Evolutionary conservation across 2,797 vertebrate genomes (phyloP).

Genomic region (Semaprochilodus insignis): DNA sequence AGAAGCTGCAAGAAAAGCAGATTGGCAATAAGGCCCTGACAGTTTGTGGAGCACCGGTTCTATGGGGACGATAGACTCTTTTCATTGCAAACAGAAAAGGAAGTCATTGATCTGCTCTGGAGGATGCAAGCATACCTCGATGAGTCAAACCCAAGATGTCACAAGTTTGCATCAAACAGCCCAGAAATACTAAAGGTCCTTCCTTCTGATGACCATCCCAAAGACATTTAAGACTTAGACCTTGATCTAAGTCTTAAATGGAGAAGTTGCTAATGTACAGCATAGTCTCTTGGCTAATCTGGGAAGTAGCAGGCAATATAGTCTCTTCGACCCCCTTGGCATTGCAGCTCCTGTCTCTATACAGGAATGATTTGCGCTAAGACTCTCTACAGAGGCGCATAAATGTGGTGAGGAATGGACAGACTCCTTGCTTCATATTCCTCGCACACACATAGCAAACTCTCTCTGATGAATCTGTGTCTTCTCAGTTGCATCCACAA

Average conservation of each 20-base stretch:
- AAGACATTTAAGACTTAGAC: background rate
- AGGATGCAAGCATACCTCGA: background rate
- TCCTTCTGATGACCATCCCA: background rate
- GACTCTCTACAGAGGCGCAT: background rate
- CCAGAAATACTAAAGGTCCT: background rate
- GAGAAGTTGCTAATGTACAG: background rate
- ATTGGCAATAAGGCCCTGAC: background rate
- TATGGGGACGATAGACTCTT: background rate
- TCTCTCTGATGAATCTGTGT: background rate
- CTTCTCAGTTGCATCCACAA: conserved; percentile 4
- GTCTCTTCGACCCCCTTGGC: background rate
- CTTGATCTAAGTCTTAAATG: background rate
- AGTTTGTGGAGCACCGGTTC: background rate
- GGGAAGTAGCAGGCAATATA: background rate
- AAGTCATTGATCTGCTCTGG: background rate
- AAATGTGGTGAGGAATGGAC: background rate
- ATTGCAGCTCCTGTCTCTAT: background rate
- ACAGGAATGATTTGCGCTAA: background rate
- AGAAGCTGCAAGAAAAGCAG: background rate
- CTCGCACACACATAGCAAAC: background rate
- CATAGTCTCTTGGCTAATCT: background rate
- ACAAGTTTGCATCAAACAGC: conserved; percentile 15
- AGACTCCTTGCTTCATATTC: background rate
- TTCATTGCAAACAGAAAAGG: background rate
- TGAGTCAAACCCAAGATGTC: background rate